A percentile compares a stretch with the other conserved stretches of the same genome.
These are phyloP conservation scores for Brassicogethes aeneus DNA, from an alignment of 2,888 invertebrate genomes.

Conservation along the genomic window DNA sequence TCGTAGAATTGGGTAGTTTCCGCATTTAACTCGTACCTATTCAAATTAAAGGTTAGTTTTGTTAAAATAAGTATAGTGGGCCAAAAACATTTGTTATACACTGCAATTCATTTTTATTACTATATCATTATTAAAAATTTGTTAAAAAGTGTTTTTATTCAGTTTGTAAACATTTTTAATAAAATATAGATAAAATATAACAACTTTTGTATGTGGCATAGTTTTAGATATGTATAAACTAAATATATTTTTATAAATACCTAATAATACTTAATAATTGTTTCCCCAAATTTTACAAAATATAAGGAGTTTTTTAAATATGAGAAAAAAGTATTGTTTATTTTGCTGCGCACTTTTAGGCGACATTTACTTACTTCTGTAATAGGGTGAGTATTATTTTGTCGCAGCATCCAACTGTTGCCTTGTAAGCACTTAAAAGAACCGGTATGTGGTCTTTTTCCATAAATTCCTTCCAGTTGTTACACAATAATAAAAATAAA, in stretches of 20 bases:
- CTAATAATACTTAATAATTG: too few relatives aligned
- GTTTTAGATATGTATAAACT: too few relatives aligned
- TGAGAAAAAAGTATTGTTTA: too few relatives aligned
- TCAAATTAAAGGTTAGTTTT: slow-evolving; percentile 6
- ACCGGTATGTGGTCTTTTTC: slow-evolving; percentile 62
- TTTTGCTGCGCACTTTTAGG: too few relatives aligned
- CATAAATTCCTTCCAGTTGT: slow-evolving; percentile 56
- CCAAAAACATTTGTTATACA: too few relatives aligned
- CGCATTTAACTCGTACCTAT: slow-evolving; percentile 31
- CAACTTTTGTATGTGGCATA: too few relatives aligned
- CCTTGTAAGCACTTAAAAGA: slow-evolving; percentile 69
- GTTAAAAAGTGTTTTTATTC: too few relatives aligned
- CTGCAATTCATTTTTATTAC: neutral
- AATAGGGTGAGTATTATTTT: slow-evolving; percentile 59
- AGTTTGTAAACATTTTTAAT: too few relatives aligned
- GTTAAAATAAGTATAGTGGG: slow-evolving; percentile 8
- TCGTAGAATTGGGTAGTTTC: slow-evolving; percentile 33
- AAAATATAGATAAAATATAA: too few relatives aligned
- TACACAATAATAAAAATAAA: slow-evolving; percentile 54
- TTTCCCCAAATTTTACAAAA: too few relatives aligned
- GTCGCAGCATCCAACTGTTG: slow-evolving; percentile 60
- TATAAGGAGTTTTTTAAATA: too few relatives aligned
- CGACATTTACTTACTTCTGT: slow-evolving; percentile 56
- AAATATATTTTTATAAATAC: too few relatives aligned
- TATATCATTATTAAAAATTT: neutral